Evolutionary conservation across 2,888 invertebrate species (phyloP), one percentile per base, ranked within the genome.

Genomic region (Junonia oenone): DNA sequence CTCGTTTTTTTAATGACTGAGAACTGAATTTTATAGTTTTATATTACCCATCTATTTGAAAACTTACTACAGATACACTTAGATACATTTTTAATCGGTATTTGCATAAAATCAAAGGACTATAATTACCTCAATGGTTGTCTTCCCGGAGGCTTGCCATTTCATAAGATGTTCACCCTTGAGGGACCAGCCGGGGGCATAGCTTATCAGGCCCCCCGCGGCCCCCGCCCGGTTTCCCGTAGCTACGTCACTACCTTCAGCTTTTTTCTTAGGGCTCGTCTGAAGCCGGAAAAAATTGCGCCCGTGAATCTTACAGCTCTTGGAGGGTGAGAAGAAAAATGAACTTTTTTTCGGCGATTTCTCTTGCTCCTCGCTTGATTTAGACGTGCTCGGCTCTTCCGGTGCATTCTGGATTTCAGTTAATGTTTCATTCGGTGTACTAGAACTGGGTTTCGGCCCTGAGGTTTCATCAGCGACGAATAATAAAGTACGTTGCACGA

Each of bases 121-220:
- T n/a, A 29, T 29, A 29, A 33, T 75, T 69, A 92, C 92, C 92
- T 92, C 92, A 65, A 91, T 86, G 27, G 92, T 92, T 14, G 91
- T 91, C 72, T 91, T 92, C 47, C 92, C 92, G 17, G 91, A 91
- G 61, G 88, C 91, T 68, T 92, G 92, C 92, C 92, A 92, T 80
- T 92, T 92, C 82, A 92, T 91, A 56, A 92, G 91, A 69, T 92
- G 92, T 69, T 92, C 91, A 33, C 92, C 91, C 69, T 92, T 92
- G 64, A 92, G 80, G 51, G 92, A 92, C 92, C 92, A 92, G 56
- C 92, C 92, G 29, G 92, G 92, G 56, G 92, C 92, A 71, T 92
- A 92, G 78, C 92, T 92, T 78, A 92, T 92, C 61, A 91, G 91
- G 14, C 92, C 91, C 59, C 75, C 67, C 54, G 72, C 67, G 40